Evolutionary conservation across 1,140 invertebrate genomes (phyloP), one percentile per base, ranked within the genome.

Genomic region (Drosophila guanche): DNA sequence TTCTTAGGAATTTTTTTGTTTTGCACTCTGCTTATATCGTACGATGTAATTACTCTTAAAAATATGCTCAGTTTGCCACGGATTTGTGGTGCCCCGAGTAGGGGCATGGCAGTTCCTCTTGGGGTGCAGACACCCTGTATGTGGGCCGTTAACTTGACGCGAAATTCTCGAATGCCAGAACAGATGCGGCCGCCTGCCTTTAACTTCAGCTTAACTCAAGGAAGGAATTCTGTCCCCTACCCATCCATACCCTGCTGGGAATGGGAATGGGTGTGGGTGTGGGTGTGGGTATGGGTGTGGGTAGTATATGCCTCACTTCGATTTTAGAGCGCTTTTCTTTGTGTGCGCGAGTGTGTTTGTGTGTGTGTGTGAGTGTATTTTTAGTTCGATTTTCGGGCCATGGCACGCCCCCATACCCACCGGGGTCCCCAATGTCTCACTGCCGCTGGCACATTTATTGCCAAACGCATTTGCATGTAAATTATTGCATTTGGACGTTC

Each of bases 381-480:
- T 69, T 42, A 71, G 68, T 71, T 71, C 63, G 68, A 71, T 71
- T 69, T 60, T 59, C 4, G 10, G 67, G 25, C 40, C 46, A 3
- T 6, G 23, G 23, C 47, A 58, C 67, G 37, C 52, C 63, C 41
- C 29, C 27, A 20, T 20, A 20, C 16, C 16, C 16, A 20, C 1
- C 14, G 16, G n/a, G 29, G 43, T 37, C 22, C 51, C 48, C 68
- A 55, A 57, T 58, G 45, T 65, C 51, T 63, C 52, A 60, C 79
- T 81, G 79, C 63, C 53, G 52, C 47, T 83, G 75, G 79, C 79
- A 83, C 79, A 83, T 83, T 83, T 83, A 83, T 83, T 70, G 79
- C 70, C 79, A 52, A 78, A 78, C 79, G 79, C 79, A 83, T 83
- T 83, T 83, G 75, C 79, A 83, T 83, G 79, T 83, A 83, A 83